Evolutionary conservation across 2,888 invertebrate species (phyloP), one percentile per base, ranked within the genome.

Genomic region (Xylophagus ater): DNA sequence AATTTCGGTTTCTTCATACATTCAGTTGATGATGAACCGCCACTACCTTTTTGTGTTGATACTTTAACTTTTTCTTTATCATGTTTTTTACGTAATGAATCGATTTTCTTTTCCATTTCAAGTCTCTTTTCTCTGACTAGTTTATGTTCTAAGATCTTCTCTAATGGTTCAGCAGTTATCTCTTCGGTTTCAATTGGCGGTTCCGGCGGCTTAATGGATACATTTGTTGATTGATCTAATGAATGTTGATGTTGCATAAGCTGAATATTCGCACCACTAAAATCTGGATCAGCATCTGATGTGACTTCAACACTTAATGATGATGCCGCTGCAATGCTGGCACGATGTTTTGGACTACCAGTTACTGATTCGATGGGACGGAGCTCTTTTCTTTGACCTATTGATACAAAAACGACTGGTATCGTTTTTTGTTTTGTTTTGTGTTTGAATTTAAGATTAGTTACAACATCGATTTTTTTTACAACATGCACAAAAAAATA

Each of bases 61-160:
- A 74, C 66, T 41, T 78, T 74, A 28, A 71, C 56, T 54, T 74
- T 75, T 52, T 82, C 81, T 63, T 86, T 85, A 50, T 86, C 86
- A 54, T 82, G 81, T 52, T 87, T 88, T 56, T 85, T 80, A 37
- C 81, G 71, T 41, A 93, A 58, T 19, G 77, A 71, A 51, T 92
- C 89, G 40, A 94, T 61, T 57, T 93, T 92, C 57, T 90, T 87
- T 39, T 90, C 86, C 48, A 92, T 65, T 59, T 93, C 92, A 1
- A 74, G 56, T 29, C 80, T 74, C 56, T 88, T 87, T 53, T 92
- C 90, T 39, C 78, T 77, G 10, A 89, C 86, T 28, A 76, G 58
- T 62, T 93, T 93, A 57, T 80, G 76, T 4, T 82, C 81, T 54
- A 87, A 72, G 14, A 94, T 71, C 49, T 80, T 76, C 13, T 87